Percentiles rank a stretch among this genome's conserved stretches.
These are phyloP conservation scores for Holothuria scabra DNA, from an alignment of 53 echinoderm and acorn worm species.

Conservation along the genomic window DNA sequence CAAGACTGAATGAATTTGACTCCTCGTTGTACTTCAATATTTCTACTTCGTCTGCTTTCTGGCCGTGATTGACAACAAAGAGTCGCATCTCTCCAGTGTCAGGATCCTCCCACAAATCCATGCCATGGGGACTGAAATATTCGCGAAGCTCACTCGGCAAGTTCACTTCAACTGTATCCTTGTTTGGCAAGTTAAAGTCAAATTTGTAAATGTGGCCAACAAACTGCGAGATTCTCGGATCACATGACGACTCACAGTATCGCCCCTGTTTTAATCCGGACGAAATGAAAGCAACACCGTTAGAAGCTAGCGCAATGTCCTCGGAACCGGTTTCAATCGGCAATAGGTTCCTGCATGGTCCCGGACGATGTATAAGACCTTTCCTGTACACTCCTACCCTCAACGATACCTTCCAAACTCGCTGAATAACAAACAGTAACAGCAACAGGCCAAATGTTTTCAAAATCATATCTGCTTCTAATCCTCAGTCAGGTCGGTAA, in stretches of 20 bases:
- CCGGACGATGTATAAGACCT: conserved; percentile 17
- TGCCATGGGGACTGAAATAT: conserved; percentile 1
- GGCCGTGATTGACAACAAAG: conserved; percentile 12
- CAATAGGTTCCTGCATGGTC: conserved; percentile 4
- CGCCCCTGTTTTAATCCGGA: conserved; percentile 3
- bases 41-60: neutral
- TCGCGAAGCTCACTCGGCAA: neutral
- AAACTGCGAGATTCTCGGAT: neutral
- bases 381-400: neutral
- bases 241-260: neutral
- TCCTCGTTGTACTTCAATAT: conserved; percentile 15
- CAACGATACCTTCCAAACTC: conserved; percentile 1
- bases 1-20: neutral
- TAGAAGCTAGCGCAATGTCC: conserved; percentile 14
- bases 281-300: conserved; percentile 35
- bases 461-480: neutral
- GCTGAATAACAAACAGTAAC: neutral
- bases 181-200: conserved; percentile 1
- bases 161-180: neutral
- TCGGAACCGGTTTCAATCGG: conserved; percentile 31
- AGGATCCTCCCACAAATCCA: neutral
- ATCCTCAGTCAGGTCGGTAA: too few relatives aligned
- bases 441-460: neutral
- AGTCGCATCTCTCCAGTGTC: neutral
- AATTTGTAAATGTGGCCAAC: conserved; percentile 7